These are phyloP conservation scores for Leucosticte australis DNA, from an alignment of 2,113 vertebrate genomes.

Conservation along the genomic window DNA sequence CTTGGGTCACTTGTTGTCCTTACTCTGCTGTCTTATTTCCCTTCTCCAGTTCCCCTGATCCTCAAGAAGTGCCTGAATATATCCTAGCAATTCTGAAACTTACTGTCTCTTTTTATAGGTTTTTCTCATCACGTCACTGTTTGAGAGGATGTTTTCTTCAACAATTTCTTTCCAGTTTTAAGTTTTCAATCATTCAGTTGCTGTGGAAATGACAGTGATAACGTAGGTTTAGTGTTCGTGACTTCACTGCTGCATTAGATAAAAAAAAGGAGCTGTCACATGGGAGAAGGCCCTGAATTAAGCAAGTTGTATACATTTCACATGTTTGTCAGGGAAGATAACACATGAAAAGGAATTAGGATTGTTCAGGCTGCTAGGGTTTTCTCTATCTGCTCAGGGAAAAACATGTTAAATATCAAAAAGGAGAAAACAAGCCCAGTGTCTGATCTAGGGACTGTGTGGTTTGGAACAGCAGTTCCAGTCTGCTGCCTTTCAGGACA, in stretches of 20 bases:
- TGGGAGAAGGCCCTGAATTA: slow-evolving; percentile 9
- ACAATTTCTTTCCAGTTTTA: neutral
- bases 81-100: neutral
- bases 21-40: neutral
- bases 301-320: neutral
- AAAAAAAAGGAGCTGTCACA: neutral
- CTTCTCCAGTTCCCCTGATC: neutral
- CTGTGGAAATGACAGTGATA: slow-evolving; percentile 21
- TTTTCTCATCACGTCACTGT: neutral
- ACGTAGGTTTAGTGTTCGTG: neutral
- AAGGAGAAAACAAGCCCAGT: neutral
- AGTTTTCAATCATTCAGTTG: slow-evolving; percentile 2
- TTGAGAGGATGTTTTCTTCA: neutral
- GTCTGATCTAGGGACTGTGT: neutral
- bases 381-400: neutral
- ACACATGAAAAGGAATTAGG: neutral
- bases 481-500: neutral
- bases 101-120: neutral
- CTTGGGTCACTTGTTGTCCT: neutral
- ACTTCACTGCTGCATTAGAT: slow-evolving; percentile 24
- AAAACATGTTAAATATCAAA: neutral
- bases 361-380: neutral
- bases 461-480: neutral
- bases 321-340: neutral
- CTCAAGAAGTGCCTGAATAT: neutral